Evolutionary conservation across 2,113 vertebrate species (phyloP).

Genomic region (Podiceps cristatus): DNA sequence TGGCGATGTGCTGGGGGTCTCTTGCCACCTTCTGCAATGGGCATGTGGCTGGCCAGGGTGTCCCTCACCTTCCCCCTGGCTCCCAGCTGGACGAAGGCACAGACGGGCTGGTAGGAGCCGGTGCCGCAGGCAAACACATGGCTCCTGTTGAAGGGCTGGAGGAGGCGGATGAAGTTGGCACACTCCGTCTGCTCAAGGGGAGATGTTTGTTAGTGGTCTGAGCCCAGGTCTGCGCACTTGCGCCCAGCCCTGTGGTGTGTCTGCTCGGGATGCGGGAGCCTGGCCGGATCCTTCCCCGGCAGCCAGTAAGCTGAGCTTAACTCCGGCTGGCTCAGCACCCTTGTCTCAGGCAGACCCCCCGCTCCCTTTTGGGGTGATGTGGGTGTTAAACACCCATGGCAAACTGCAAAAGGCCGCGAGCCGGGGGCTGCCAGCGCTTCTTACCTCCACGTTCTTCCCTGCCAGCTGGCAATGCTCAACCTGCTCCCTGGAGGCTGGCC

Average conservation of each 20-base stretch:
- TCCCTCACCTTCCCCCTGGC: slow-evolving; percentile 73
- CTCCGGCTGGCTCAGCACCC: background rate
- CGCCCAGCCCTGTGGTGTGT: background rate
- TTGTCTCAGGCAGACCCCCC: background rate
- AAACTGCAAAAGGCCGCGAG: accelerated
- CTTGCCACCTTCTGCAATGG: background rate
- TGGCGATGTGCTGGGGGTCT: background rate
- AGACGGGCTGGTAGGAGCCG: slow-evolving; percentile 84
- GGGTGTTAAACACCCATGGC: background rate
- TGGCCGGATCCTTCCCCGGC: background rate
- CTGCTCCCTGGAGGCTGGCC: slow-evolving; percentile 82
- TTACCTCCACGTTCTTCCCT: slow-evolving; percentile 84
- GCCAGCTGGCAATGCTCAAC: slow-evolving; percentile 83
- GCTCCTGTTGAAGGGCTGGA: slow-evolving; percentile 87
- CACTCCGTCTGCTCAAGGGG: slow-evolving; percentile 79
- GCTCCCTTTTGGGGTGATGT: accelerated
- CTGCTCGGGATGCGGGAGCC: background rate
- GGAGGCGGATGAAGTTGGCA: slow-evolving; percentile 87
- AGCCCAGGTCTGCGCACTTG: background rate
- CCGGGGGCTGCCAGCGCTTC: background rate
- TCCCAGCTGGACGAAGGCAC: slow-evolving; percentile 82
- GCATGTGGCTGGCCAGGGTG: too few species aligned
- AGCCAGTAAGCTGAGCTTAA: background rate
- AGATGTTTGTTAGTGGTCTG: background rate
- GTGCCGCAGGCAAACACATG: slow-evolving; percentile 86